Percentiles rank a stretch among this genome's conserved stretches.
These are phyloP conservation scores for Atta cephalotes DNA, from an alignment of 1,140 invertebrate genomes.

Conservation along the genomic window DNA sequence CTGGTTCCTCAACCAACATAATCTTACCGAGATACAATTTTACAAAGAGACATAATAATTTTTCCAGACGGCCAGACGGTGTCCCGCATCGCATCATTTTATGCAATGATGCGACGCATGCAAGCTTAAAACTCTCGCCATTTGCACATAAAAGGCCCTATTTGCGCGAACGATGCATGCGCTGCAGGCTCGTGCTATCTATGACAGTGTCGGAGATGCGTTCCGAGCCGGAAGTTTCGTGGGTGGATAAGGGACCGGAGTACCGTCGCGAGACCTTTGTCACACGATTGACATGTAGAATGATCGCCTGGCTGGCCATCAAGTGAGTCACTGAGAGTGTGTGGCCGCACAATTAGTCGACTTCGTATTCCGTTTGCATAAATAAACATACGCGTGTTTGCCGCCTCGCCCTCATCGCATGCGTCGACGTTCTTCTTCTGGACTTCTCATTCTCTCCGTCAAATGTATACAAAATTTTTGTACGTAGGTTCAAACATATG, in stretches of 20 bases:
- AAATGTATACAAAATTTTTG: neutral
- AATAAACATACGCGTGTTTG: conserved; percentile 78
- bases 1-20: too few relatives aligned
- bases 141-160: conserved; percentile 73
- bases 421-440: neutral
- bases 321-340: conserved; percentile 78
- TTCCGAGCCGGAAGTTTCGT: conserved; percentile 71
- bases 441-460: neutral
- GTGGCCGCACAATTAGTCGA: conserved; percentile 79
- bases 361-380: conserved; percentile 81
- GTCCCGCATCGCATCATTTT: conserved; percentile 9
- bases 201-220: neutral
- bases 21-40: neutral
- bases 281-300: conserved; percentile 74
- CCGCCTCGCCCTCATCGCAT: conserved; percentile 7
- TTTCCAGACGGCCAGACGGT: conserved; percentile 31
- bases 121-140: conserved; percentile 70
- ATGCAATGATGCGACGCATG: conserved; percentile 20
- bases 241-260: conserved; percentile 63
- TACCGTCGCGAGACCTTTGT: conserved; percentile 66
- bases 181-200: conserved; percentile 44
- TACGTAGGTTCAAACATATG: neutral
- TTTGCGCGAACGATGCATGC: conserved; percentile 61
- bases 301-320: conserved; percentile 66
- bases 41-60: conserved; percentile 15